Evolutionary conservation across 2,888 invertebrate species (phyloP), one percentile per base, ranked within the genome.

Genomic region (Nymphalis urticae): DNA sequence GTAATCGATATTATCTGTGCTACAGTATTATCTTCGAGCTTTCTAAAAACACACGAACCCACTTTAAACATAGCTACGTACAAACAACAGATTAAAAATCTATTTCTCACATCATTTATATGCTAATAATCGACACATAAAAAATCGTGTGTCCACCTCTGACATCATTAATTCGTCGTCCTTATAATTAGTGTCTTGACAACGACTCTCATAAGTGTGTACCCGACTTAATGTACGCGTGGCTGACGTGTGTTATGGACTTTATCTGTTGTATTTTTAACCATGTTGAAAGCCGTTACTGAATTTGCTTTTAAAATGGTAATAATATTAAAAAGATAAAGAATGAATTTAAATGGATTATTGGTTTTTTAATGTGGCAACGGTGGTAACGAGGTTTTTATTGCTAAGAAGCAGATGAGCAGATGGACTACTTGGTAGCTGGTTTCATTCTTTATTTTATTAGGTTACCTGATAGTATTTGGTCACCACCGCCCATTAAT

Each of bases 121-220:
- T 79, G 80, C 75, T 79, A 80, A 80, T 80, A 73, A 76, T 72
- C 58, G 59, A 76, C 78, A 75, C 79, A 78, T 77, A 79, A 71
- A 75, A 56, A 73, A 76, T 75, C 65, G 64, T 69, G 75, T 62
- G 63, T 76, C 75, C 76, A 77, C 68, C 75, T 75, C 74, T 79
- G 75, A 71, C 72, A 74, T 79, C 79, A 74, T 80, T 76, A 81
- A 80, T 77, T 78, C 76, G 78, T 36, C 76, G 78, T 77, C 77
- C 81, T 85, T 82, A 84, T 87, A 86, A 87, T 89, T 85, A 85
- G 82, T 79, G 76, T 72, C 73, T 68, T 76, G 77, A 80, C 86
- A 86, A 87, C 82, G 84, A 74, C 69, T 76, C 17, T 8, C 17
- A n/a, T 75, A 10, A 48, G 53, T 66, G 66, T 61, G 53, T 53